Conservation (phyloP, 2,888 invertebrate species). For the Acleris emargana region DNA sequence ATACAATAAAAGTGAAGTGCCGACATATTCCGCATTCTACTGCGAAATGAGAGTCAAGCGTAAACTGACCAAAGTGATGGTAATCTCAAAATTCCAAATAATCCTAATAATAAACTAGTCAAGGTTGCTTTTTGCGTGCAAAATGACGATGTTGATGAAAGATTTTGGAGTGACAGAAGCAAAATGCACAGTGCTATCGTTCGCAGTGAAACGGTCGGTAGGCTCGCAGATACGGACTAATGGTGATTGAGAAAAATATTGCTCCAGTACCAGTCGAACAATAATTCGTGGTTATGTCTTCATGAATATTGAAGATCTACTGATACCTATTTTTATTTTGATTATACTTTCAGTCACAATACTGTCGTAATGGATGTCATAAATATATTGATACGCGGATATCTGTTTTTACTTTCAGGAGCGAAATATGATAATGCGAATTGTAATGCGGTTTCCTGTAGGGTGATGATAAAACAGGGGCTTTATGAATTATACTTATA, state of each 20-base stretch:
- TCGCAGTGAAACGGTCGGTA: conserved; percentile 71
- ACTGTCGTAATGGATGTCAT: conserved; percentile 58
- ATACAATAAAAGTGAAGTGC: conserved; percentile 84
- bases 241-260: conserved; percentile 84
- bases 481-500: conserved; percentile 20
- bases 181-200: conserved; percentile 59
- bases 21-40: conserved; percentile 82
- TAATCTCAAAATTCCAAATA: conserved; percentile 38
- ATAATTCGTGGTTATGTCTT: conserved; percentile 80
- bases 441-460: conserved; percentile 29
- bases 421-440: conserved; percentile 38
- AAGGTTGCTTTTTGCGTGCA: conserved; percentile 45
- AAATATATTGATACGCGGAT: conserved; percentile 51
- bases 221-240: conserved; percentile 79
- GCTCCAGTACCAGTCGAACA: conserved; percentile 61
- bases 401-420: conserved; percentile 52
- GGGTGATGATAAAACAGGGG: conserved; percentile 16
- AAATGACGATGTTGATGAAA: conserved; percentile 50
- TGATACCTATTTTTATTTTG: conserved; percentile 73
- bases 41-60: conserved; percentile 60
- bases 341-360: conserved; percentile 58
- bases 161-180: conserved; percentile 60
- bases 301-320: conserved; percentile 81
- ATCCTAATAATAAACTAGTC: conserved; percentile 35
- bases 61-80: conserved; percentile 55